Conservation (phyloP, 1,140 invertebrate species). For the Drosophila biarmipes region DNA sequence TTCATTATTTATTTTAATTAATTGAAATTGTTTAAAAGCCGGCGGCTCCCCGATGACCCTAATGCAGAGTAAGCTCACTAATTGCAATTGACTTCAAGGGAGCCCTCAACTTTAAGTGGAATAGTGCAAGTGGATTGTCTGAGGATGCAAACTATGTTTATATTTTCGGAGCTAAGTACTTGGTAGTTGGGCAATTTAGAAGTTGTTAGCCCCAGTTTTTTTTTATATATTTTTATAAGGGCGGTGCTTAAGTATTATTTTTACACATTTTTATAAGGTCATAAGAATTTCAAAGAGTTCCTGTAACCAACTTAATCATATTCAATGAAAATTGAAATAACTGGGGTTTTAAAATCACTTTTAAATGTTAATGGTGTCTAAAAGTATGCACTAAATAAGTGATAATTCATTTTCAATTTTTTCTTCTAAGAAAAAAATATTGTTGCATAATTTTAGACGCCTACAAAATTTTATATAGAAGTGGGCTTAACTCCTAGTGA, state of each 20-base stretch:
- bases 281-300: too few species aligned
- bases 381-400: background rate
- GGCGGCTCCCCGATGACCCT: constrained; percentile 43
- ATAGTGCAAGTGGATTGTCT: background rate
- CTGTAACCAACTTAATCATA: too few species aligned
- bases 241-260: background rate
- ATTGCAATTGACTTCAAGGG: constrained; percentile 49
- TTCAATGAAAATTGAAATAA: too few species aligned
- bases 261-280: too few species aligned
- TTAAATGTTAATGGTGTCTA: too few species aligned
- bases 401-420: too few species aligned
- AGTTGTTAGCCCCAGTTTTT: background rate
- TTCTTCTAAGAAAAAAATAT: too few species aligned
- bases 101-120: constrained; percentile 13
- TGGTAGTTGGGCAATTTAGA: background rate
- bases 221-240: background rate
- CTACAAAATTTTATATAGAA: too few species aligned
- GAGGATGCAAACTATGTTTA: background rate
- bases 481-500: too few species aligned
- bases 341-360: too few species aligned
- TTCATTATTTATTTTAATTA: constrained; percentile 77
- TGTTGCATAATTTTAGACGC: too few species aligned
- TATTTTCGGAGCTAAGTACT: background rate
- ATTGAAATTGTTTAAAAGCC: constrained; percentile 70
- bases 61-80: constrained; percentile 46